Percentiles rank a stretch among this genome's conserved stretches.
phyloP scores from a whole-genome alignment of 1,140 invertebrate genomes.

The Drosophila tsacasi region DNA sequence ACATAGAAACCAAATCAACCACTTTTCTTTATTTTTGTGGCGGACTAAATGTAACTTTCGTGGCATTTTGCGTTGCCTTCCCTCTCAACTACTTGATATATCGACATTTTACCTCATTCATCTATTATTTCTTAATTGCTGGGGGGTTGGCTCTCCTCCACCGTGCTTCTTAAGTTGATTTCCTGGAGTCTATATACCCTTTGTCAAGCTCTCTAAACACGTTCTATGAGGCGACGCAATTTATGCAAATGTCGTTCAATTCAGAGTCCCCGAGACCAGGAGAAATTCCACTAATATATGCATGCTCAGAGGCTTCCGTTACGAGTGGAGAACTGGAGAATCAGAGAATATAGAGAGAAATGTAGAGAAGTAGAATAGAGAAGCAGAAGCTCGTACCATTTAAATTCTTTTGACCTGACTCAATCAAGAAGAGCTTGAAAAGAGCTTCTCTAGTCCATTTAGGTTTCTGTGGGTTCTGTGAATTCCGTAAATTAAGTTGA shows the following conservation, averaged over 20 bases:
- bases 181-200: slow-evolving; percentile 38
- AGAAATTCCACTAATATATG: slow-evolving; percentile 55
- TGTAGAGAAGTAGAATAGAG: slow-evolving; percentile 8
- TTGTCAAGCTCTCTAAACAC: slow-evolving; percentile 48
- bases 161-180: slow-evolving; percentile 20
- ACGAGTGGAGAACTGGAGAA: slow-evolving; percentile 16
- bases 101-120: slow-evolving; percentile 25
- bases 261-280: slow-evolving; percentile 27
- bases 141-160: slow-evolving; percentile 7
- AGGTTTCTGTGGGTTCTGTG: slow-evolving; percentile 12
- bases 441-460: slow-evolving; percentile 37
- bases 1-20: slow-evolving; percentile 1
- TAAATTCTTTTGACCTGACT: slow-evolving; percentile 84
- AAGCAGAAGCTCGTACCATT: slow-evolving; percentile 44
- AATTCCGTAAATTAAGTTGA: slow-evolving; percentile 63
- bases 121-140: slow-evolving; percentile 49
- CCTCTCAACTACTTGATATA: slow-evolving; percentile 18
- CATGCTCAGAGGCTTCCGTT: slow-evolving; percentile 72
- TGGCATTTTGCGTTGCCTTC: not conserved
- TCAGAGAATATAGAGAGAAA: slow-evolving; percentile 9
- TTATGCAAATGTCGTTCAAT: slow-evolving; percentile 71
- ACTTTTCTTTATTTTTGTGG: not conserved
- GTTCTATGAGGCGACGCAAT: slow-evolving; percentile 63
- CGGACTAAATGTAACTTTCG: not conserved
- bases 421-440: slow-evolving; percentile 78